Percentiles rank a stretch among this genome's conserved stretches.
Conservation (phyloP, 92 coral and sea anemone species). For the Ricordea florida region DNA sequence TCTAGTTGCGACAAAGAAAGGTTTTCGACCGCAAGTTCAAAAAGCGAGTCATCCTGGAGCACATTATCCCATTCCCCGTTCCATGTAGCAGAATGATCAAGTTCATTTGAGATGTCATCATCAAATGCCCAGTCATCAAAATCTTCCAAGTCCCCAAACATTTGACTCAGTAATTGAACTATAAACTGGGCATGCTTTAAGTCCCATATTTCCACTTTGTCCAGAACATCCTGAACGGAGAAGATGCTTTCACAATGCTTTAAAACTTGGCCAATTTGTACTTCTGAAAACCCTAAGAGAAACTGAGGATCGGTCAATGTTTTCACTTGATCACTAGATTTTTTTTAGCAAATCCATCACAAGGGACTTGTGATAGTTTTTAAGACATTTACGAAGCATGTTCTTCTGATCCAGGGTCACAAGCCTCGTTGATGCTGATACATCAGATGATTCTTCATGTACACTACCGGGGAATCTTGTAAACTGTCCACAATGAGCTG, state of each 20-base stretch:
- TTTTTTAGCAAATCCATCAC: not conserved
- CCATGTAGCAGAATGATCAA: not conserved
- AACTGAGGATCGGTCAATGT: slow-evolving; percentile 12
- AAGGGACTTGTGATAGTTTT: slow-evolving; percentile 25
- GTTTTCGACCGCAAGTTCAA: slow-evolving; percentile 35
- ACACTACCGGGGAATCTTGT: slow-evolving; percentile 27
- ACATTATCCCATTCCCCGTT: slow-evolving; percentile 21
- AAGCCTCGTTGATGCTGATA: not conserved
- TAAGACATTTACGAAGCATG: not conserved
- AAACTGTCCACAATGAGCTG: slow-evolving; percentile 21
- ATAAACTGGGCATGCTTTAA: slow-evolving; percentile 43
- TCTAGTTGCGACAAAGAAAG: slow-evolving; percentile 2
- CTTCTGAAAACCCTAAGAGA: slow-evolving; percentile 45
- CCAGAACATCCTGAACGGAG: slow-evolving; percentile 17
- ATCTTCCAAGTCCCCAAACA: slow-evolving; percentile 25
- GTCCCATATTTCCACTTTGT: too few species aligned
- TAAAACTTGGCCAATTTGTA: slow-evolving; percentile 46
- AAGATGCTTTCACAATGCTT: slow-evolving; percentile 29
- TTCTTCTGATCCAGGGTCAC: slow-evolving; percentile 7
- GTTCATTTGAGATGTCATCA: not conserved
- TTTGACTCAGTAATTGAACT: slow-evolving; percentile 17
- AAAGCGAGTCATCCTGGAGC: slow-evolving; percentile 27
- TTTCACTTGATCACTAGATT: slow-evolving; percentile 22
- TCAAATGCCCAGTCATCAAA: not conserved
- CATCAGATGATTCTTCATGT: too few species aligned